A percentile compares a stretch with the other conserved stretches of the same genome.
These are phyloP conservation scores for Limnodromus scolopaceus DNA, from an alignment of 2,797 vertebrate genomes.

Conservation along the genomic window DNA sequence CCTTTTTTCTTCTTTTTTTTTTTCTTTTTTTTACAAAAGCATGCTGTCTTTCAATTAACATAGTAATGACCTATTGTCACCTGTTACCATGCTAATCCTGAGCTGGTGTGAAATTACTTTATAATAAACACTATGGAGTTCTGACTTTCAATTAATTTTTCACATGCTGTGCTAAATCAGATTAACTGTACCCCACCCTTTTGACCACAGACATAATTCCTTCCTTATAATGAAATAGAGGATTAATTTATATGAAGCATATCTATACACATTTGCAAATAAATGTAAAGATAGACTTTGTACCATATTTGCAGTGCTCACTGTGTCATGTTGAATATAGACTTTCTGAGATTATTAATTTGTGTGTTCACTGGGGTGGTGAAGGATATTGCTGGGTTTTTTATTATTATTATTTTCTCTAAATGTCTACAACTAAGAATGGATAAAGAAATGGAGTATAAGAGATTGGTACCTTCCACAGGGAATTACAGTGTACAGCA, in stretches of 20 bases:
- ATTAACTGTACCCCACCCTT: constrained; percentile 77
- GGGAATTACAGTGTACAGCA: background rate
- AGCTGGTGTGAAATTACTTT: constrained; percentile 85
- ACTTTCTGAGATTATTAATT: constrained; percentile 69
- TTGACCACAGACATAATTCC: constrained; percentile 79
- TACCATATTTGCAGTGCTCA: constrained; percentile 49
- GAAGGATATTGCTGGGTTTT: constrained; percentile 32
- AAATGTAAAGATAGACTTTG: constrained; percentile 77
- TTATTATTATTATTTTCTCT: constrained; percentile 46
- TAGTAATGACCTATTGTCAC: constrained; percentile 82
- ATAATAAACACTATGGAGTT: constrained; percentile 83
- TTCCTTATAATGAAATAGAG: constrained; percentile 78
- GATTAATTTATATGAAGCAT: constrained; percentile 82
- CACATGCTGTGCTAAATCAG: constrained; percentile 83
- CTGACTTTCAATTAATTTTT: constrained; percentile 86
- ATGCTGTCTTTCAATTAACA: constrained; percentile 81
- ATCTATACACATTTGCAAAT: constrained; percentile 80
- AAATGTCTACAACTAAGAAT: constrained; percentile 29
- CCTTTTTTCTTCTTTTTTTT: background rate
- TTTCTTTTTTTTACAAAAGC: constrained; percentile 43
- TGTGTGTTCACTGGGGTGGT: constrained; percentile 54
- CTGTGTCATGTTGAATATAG: constrained; percentile 45
- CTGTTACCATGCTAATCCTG: constrained; percentile 81
- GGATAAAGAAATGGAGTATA: constrained; percentile 21
- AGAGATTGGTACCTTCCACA: background rate